Percentiles rank a stretch among this genome's conserved stretches.
Conservation (phyloP, 2,797 vertebrate genomes). For the Buphagus erythrorhynchus region DNA sequence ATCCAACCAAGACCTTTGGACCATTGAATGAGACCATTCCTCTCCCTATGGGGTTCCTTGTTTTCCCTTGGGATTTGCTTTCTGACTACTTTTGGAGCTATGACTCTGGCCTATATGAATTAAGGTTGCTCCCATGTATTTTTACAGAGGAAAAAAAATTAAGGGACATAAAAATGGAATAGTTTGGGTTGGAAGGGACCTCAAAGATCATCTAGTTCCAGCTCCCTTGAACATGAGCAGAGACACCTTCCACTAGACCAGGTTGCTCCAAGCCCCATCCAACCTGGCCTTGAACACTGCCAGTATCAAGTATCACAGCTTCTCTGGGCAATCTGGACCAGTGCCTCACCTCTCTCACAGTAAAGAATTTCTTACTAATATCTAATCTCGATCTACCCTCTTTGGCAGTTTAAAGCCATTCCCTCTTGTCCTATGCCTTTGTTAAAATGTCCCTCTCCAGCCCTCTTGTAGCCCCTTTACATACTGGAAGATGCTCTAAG, state of each 20-base stretch:
- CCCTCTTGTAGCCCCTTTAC: background rate
- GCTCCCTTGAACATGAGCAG: background rate
- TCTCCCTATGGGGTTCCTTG: background rate
- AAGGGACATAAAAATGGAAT: background rate
- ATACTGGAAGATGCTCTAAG: background rate
- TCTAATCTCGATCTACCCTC: background rate
- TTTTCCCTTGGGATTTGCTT: background rate
- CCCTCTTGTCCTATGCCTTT: background rate
- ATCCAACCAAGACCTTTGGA: background rate
- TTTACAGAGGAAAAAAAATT: background rate
- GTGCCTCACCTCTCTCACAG: background rate
- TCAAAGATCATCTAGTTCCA: background rate
- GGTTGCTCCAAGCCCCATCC: background rate
- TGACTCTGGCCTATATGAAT: background rate
- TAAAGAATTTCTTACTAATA: background rate
- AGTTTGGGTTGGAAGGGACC: background rate
- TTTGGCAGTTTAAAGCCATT: background rate
- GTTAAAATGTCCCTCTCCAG: background rate
- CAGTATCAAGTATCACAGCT: background rate
- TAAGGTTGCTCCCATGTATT: background rate
- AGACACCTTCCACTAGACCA: background rate
- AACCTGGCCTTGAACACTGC: background rate
- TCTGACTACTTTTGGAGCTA: background rate
- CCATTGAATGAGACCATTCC: background rate
- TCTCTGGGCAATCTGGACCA: background rate